Conservation (phyloP, 2,113 vertebrate species). For the Brienomyrus longianalis region DNA sequence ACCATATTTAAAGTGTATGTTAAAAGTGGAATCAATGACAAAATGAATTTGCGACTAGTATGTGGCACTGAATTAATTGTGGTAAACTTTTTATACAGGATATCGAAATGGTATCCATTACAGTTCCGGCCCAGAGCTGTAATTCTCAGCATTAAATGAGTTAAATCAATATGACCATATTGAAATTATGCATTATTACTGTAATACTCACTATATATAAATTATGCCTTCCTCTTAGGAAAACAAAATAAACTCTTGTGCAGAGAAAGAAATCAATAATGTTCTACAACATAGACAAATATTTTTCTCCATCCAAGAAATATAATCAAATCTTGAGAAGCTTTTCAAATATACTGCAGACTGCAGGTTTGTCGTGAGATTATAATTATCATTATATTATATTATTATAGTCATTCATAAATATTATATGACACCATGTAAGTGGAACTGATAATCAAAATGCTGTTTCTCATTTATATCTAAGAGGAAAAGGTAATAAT, state of each 20-base stretch:
- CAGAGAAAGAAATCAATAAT: constrained; percentile 40
- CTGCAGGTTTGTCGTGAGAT: constrained; percentile 39
- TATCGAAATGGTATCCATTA: neutral
- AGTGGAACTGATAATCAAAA: constrained; percentile 47
- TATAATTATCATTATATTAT: constrained; percentile 28
- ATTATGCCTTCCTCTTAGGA: constrained; percentile 45
- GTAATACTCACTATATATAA: constrained; percentile 41
- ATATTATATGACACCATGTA: constrained; percentile 48
- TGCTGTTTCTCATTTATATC: constrained; percentile 50
- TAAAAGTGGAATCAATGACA: neutral
- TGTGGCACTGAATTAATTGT: neutral
- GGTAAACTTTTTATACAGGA: neutral
- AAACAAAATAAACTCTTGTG: constrained; percentile 53
- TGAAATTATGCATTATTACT: constrained; percentile 53
- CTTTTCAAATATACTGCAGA: constrained; percentile 30
- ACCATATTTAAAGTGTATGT: neutral
- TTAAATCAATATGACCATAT: constrained; percentile 41
- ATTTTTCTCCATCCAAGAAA: constrained; percentile 26
- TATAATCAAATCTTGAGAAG: constrained; percentile 31
- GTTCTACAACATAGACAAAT: constrained; percentile 32
- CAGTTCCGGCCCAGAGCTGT: neutral
- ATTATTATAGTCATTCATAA: constrained; percentile 45
- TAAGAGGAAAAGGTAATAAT: constrained; percentile 36
- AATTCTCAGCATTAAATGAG: neutral
- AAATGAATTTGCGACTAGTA: neutral